Conservation (phyloP, 2,888 invertebrate genomes). For the Phytoseiulus persimilis region DNA sequence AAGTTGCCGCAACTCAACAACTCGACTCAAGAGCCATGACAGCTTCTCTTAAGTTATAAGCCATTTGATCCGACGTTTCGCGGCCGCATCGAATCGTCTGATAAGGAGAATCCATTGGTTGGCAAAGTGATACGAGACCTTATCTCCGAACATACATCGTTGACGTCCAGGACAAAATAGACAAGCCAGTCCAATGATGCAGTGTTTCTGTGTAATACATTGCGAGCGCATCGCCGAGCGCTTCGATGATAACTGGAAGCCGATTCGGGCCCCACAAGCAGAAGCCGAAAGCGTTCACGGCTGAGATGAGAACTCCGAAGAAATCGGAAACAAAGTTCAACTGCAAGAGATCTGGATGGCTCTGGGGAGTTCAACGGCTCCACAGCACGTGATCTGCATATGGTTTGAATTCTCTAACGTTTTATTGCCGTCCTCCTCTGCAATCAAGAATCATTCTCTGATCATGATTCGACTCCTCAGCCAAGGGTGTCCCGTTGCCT, state of each 20-base stretch:
- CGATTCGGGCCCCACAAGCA: neutral
- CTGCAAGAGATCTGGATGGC: neutral
- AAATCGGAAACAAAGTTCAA: neutral
- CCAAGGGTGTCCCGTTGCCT: neutral
- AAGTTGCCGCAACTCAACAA: neutral
- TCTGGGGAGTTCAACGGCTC: neutral
- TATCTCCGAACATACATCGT: neutral
- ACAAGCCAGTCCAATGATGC: neutral
- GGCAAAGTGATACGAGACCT: neutral
- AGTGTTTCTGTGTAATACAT: neutral
- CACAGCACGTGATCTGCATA: neutral
- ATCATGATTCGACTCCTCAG: neutral
- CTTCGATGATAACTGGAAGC: neutral
- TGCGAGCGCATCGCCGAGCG: neutral
- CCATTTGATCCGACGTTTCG: neutral
- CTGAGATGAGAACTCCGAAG: neutral
- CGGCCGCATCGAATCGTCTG: neutral
- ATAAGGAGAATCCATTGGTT: neutral
- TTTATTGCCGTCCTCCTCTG: neutral
- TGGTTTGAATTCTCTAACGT: neutral
- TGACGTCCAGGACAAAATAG: neutral
- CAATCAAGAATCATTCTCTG: neutral
- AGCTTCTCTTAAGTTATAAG: neutral
- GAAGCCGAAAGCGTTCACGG: neutral
- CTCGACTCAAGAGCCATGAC: neutral